Conservation (phyloP, 2,888 invertebrate genomes). For the Diplolepis rosae region DNA sequence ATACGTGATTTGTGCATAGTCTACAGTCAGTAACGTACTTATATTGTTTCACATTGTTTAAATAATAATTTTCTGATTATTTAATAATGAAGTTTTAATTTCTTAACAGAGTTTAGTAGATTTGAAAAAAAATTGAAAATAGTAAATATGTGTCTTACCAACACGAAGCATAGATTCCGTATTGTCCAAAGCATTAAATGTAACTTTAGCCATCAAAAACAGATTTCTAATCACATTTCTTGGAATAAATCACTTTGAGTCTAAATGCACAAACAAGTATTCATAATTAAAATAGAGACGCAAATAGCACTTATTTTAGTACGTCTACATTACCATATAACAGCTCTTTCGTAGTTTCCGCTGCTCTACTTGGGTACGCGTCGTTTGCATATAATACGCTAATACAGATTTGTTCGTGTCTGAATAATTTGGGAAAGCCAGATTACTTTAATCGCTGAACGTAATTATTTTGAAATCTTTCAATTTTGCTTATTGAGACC, state of each 20-base stretch:
- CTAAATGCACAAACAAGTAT: conserved; percentile 50
- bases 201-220: no score
- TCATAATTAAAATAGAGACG: conserved; percentile 52
- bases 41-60: background rate
- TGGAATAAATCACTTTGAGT: conserved; percentile 1
- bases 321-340: conserved; percentile 47
- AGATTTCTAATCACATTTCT: background rate
- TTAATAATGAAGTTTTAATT: no score
- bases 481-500: background rate
- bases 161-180: no score
- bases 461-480: conserved; percentile 40
- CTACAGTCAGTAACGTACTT: background rate
- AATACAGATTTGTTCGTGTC: conserved; percentile 19
- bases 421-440: conserved; percentile 21
- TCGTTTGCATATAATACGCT: conserved; percentile 27
- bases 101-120: no score
- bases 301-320: conserved; percentile 47
- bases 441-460: background rate
- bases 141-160: no score
- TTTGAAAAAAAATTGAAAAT: no score
- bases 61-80: background rate
- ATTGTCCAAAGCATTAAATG: no score
- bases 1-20: background rate
- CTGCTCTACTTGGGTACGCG: conserved; percentile 42
- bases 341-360: conserved; percentile 45